Conservation (phyloP, 2,797 vertebrate genomes). For the Lepilemur ruficaudatus region DNA sequence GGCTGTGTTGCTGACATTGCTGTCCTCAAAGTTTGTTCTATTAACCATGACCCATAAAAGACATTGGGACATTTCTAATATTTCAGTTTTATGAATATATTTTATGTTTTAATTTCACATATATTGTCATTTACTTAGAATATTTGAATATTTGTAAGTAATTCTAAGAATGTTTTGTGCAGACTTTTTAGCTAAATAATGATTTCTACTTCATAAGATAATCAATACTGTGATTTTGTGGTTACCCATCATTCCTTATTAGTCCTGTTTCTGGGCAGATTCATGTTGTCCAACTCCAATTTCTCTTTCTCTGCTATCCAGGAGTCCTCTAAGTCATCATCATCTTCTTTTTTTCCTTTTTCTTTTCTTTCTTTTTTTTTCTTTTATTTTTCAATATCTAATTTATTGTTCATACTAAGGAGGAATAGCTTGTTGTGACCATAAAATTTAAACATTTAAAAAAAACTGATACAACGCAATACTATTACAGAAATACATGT, state of each 20-base stretch:
- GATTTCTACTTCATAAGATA: background rate
- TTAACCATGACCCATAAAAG: background rate
- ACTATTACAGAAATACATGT: background rate
- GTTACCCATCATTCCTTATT: background rate
- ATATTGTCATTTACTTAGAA: background rate
- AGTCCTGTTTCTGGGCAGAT: background rate
- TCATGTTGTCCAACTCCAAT: background rate
- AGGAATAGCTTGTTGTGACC: background rate
- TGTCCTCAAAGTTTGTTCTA: background rate
- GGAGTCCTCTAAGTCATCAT: background rate
- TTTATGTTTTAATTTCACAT: background rate
- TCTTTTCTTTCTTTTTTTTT: too few species aligned
- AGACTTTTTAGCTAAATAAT: background rate
- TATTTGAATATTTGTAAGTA: background rate
- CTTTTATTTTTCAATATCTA: constrained; percentile 11
- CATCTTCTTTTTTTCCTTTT: background rate
- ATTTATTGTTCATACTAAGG: constrained; percentile 10
- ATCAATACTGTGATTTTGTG: background rate
- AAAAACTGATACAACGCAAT: background rate
- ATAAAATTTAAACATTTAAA: constrained; percentile 26
- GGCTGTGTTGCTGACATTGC: background rate
- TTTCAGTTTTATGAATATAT: background rate
- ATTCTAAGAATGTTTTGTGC: background rate
- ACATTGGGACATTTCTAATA: background rate
- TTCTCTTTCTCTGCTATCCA: background rate